Evolutionary conservation across 2,113 vertebrate species (phyloP).

Genomic region (Cephalophus harveyi): DNA sequence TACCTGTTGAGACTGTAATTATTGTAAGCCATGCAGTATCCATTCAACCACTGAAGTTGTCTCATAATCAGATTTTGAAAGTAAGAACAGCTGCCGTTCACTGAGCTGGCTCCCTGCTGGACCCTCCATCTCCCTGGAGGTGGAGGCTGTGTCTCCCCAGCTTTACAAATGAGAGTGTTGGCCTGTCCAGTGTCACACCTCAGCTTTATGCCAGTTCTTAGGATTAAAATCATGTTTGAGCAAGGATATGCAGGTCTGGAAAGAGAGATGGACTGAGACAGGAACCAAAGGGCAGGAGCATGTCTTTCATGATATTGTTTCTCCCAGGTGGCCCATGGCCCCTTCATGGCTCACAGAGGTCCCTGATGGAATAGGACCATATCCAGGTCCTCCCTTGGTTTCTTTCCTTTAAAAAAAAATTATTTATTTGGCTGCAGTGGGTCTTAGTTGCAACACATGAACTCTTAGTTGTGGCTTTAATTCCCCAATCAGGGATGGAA

Average conservation of each 20-base stretch:
- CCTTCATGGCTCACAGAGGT: not conserved
- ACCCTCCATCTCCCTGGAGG: not conserved
- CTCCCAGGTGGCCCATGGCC: too few species aligned
- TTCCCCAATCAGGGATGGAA: not conserved
- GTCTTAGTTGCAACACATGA: not conserved
- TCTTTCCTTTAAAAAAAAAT: not conserved
- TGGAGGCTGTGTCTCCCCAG: not conserved
- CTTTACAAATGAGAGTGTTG: not conserved
- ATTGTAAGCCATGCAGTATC: not conserved
- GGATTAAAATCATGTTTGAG: not conserved
- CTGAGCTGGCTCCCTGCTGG: not conserved
- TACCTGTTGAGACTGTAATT: not conserved
- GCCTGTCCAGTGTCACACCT: not conserved
- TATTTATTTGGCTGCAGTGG: not conserved
- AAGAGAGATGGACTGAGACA: not conserved
- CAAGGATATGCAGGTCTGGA: not conserved
- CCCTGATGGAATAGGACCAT: not conserved
- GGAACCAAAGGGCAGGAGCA: not conserved
- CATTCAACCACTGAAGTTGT: not conserved
- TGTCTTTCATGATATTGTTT: not conserved
- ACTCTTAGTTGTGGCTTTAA: not conserved
- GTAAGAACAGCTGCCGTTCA: not conserved
- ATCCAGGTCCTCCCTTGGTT: not conserved
- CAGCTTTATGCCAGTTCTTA: not conserved
- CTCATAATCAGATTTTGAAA: not conserved